phyloP scores from a whole-genome alignment of 2,113 vertebrate species.

The Puma concolor region DNA sequence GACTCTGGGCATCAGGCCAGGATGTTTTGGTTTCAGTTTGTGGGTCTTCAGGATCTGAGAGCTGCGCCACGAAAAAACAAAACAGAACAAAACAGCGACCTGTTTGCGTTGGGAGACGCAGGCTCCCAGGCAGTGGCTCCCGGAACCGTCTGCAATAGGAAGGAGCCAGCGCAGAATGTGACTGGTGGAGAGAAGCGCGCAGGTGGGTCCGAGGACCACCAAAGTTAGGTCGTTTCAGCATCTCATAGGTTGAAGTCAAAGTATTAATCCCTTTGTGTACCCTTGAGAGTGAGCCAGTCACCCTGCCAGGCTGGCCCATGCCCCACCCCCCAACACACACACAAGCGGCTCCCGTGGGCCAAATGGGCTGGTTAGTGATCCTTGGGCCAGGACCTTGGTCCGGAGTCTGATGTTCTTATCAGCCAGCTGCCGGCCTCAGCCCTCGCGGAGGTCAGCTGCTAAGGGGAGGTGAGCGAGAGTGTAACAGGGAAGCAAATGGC shows the following conservation, averaged over 20 bases:
- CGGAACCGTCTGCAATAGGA: background rate
- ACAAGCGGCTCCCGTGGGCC: background rate
- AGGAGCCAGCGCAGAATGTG: fast-evolving
- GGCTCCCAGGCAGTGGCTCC: fast-evolving
- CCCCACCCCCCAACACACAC: background rate
- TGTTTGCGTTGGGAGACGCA: fast-evolving
- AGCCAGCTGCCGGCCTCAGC: background rate
- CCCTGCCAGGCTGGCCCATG: background rate
- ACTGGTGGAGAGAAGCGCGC: background rate
- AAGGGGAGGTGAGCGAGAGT: background rate
- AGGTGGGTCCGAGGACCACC: background rate
- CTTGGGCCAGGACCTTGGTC: background rate
- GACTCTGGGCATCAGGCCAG: background rate
- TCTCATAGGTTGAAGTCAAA: background rate
- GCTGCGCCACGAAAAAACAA: background rate
- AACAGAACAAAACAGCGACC: background rate
- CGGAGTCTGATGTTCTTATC: background rate
- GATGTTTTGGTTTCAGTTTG: constrained; percentile 45
- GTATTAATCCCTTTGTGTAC: too few species aligned
- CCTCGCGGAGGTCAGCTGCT: background rate
- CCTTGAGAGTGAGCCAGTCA: background rate
- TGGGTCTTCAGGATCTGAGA: background rate
- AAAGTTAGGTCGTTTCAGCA: background rate
- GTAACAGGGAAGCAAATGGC: background rate
- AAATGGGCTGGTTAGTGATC: background rate